Evolutionary conservation across 2,888 invertebrate species (phyloP), one percentile per base, ranked within the genome.

Genomic region (Orchesellides sinensis): DNA sequence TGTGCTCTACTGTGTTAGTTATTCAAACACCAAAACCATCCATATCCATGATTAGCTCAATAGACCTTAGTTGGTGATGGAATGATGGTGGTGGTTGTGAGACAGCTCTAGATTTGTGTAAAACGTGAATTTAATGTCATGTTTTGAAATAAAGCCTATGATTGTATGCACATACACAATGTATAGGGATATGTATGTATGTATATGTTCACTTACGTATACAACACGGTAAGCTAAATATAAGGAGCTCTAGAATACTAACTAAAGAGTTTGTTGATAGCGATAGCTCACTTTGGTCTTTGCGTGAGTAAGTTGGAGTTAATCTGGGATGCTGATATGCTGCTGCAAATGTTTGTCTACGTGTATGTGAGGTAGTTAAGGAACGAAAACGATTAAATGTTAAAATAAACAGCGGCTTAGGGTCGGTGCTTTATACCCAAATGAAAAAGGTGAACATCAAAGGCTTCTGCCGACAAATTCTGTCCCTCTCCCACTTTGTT

Each of bases 391-490:
- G 86, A 87, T 87, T 87, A 86, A 87, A 86, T 83, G 85, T 84
- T 85, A 86, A 87, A 87, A 86, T 87, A 86, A 87, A 86, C 86
- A 86, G 84, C 84, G 84, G 85, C 79, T 78, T 69, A 68, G 73
- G 79, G 84, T 84, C 82, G 80, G 82, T 83, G 82, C 84, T 70
- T 82, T 84, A 81, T 82, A 83, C 75, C 77, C 63, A 86, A 84
- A 85, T 84, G 85, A 85, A 86, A 85, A 87, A 87, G 86, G 86
- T 87, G 86, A 87, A 87, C 86, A 87, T 87, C 86, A 87, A 87
- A 86, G 87, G 83, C 84, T 78, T 79, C 75, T 84, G 87, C 87
- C 87, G 87, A 84, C 87, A 83, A 85, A 84, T 83, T 59, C 73
- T 66, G 83, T 70, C 72, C 66, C 83, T 78, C 78, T 49, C 73